Evolutionary conservation across 2,797 vertebrate species (phyloP), one percentile per base, ranked within the genome.

Genomic region (Remorina albescens): DNA sequence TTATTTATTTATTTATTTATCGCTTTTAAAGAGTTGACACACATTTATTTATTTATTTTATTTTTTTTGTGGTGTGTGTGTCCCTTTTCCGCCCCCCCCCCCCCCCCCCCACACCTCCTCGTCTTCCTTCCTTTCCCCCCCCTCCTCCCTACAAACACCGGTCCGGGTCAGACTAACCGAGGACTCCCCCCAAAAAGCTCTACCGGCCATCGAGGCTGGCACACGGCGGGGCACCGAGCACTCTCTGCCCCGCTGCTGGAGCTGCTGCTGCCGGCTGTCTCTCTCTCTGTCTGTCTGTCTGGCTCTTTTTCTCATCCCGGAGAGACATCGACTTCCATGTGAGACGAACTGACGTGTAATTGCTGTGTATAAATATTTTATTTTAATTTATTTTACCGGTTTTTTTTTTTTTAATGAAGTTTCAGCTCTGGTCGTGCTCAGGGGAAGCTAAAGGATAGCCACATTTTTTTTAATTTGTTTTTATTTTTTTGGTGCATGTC

Each of bases 161-260:
- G 89, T 89, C 91, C 92, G 89, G 92, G 91, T 90, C 93, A 89
- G 81, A n/a, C n/a, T n/a, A n/a, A n/a, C 71, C 86, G 81, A 90
- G 88, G 87, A 86, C 90, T 91, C 87, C 89, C 89, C 53, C n/a
- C n/a, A n/a, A n/a, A n/a, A 65, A 81, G 80, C 85, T 88, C 89
- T 86, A 65, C 80, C 87, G 92, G 92, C 93, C 91, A 93, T 79
- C 81, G 88, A 86, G 83, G 81, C 92, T 91, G 93, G 92, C 93
- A 91, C 91, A 71, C 86, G 78, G 86, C 91, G 88, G 92, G 92
- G 85, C 91, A 90, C 84, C 34, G 88, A 81, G 56, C 64, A 70
- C 88, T 83, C 74, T 62, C 78, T 76, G 67, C 34, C 39, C 71
- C 81, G 74, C 60, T 64, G 63, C 16, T 42, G 36, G 67, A 53